phyloP scores from a whole-genome alignment of 2,888 invertebrate genomes.

The Macrophya annulata region DNA sequence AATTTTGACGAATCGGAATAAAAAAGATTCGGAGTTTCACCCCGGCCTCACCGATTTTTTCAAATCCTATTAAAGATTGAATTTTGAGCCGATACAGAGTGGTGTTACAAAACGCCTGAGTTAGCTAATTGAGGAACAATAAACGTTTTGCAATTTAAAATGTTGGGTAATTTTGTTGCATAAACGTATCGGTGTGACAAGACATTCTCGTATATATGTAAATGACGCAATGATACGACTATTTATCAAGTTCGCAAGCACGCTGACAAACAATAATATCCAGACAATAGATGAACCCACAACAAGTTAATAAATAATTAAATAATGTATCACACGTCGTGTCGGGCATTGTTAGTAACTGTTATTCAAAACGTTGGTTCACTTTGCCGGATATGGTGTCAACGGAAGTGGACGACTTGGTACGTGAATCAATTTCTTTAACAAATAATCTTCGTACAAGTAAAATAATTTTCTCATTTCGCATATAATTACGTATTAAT shows the following conservation, averaged over 20 bases:
- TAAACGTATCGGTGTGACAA: constrained; percentile 22
- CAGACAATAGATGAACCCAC: constrained; percentile 24
- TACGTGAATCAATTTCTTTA: not conserved
- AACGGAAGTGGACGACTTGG: constrained; percentile 26
- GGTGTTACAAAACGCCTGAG: constrained; percentile 4
- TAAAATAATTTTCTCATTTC: not conserved
- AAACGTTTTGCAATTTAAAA: constrained; percentile 31
- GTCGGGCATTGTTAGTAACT: not conserved
- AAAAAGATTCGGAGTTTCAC: no score
- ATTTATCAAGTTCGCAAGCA: not conserved
- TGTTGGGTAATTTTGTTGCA: constrained; percentile 22
- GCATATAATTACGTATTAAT: not conserved
- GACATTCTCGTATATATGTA: not conserved
- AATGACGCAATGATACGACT: constrained; percentile 12
- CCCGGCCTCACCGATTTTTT: not conserved
- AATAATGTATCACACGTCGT: constrained; percentile 20
- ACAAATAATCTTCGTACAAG: not conserved
- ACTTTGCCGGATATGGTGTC: constrained; percentile 29
- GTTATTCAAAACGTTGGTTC: not conserved
- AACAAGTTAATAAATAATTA: constrained; percentile 21
- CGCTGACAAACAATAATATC: not conserved
- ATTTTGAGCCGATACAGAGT: not conserved
- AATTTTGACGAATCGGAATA: no score
- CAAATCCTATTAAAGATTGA: not conserved
- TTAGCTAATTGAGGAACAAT: constrained; percentile 11